Evolutionary conservation across 2,888 invertebrate species (phyloP), one percentile per base, ranked within the genome.

Genomic region (Synergus laeviventris): DNA sequence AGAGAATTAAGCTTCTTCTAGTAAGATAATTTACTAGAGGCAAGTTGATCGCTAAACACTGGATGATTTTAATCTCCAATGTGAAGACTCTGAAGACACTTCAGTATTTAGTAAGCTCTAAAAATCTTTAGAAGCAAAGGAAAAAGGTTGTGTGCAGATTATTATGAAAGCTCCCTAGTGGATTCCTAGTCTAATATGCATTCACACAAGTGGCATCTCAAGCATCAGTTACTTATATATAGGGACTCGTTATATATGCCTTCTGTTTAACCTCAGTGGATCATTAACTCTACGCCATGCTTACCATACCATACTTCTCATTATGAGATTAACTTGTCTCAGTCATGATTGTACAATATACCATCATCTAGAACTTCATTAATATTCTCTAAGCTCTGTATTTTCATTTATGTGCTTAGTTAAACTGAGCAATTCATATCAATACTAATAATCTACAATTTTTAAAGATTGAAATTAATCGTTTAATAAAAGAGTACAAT

Each of bases 191-290:
- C 42, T 66, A 66, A 66, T 66, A 66, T 45, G 24, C 24, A 66
- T 66, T 31, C 66, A 66, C 24, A 66, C 45, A 66, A 66, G 45
- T 31, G 45, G 66, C 42, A 45, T 45, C 45, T 8, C 16, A 45
- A 66, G 45, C 45, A 24, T 45, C 24, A 18, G 45, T 66, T 66
- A 45, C 45, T 24, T 45, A n/a, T 66, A n/a, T 66, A 45, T 24
- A 45, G 45, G 24, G 42, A 45, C 24, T 24, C 24, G 31, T 24
- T 31, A 42, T 66, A 42, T 45, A 14, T n/a, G n/a, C 4, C 45
- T 66, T 45, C 24, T 21, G 45, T 70, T 70, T 49, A 70, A 70
- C 11, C 66, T 70, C 45, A 49, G 66, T 31, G 9, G 45, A 45
- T 70, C 9, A 24, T 70, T 31, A 39, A 38, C 7, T 16, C n/a